Base-by-base conservation (phyloP, 2,888 invertebrate species). In the Lordiphosa andalusiaca region DNA sequence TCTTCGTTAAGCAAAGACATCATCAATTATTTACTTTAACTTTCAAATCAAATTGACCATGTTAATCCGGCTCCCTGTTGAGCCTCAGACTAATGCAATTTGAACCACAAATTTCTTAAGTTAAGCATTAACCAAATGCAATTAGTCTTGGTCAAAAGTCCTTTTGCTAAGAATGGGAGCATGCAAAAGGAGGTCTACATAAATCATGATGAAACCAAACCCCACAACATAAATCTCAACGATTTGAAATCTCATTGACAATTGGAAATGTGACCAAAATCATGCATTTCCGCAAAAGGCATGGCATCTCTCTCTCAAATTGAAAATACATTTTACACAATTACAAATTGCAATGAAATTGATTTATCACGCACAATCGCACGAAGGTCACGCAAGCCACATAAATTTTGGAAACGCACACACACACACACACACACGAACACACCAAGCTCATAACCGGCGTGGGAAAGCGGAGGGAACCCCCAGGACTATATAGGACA, bases 311-410 rank as follows among this genome's bases (percentile, higher is more conserved):
- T 30, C 21, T n/a, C 38, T 10, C 33, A 82, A 80, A 80, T 80
- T 80, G 80, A 80, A 82, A 82, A 80, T 73, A 78, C 82, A 80
- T 80, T 80, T 80, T 80, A 71, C 83, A 82, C 80, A 80, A 80
- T 80, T 82, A 80, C 78, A 78, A 80, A 80, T 82, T 82, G 76
- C 80, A 75, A 73, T 82, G 76, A 73, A 80, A 82, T 82, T 80
- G 80, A 80, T 80, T 80, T 80, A 80, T 80, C 76, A 82, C 76
- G 69, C 76, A 73, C 60, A 76, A 70, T 66, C 71, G 69, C 71
- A 78, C 62, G 76, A 80, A 80, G 80, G 80, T 80, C 80, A 80
- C 73, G 83, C 73, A 73, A 70, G 69, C 61, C 82, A 69, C 83
- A 80, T 80, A 80, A 82, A 80, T 80, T 82, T 63, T 53, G 30